Conservation (phyloP, 2,797 vertebrate species). For the Chelonia mydas region DNA sequence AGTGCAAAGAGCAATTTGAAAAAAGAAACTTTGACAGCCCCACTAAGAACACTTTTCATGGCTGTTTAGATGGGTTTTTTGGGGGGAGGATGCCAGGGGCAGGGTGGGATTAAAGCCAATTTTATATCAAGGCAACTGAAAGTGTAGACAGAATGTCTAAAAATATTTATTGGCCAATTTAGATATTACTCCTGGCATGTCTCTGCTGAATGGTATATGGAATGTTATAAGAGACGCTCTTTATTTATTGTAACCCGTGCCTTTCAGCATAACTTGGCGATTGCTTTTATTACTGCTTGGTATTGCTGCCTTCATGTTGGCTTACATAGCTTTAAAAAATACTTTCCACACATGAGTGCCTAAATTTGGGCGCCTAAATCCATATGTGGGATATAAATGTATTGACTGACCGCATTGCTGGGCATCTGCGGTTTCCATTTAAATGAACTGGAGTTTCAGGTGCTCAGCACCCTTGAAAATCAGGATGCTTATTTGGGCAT, state of each 20-base stretch:
- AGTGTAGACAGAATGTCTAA: constrained; percentile 72
- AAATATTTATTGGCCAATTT: constrained; percentile 63
- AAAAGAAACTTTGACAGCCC: constrained; percentile 21
- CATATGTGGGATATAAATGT: neutral
- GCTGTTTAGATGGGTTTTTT: constrained; percentile 54
- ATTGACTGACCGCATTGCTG: neutral
- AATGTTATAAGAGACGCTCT: neutral
- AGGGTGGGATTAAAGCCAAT: neutral
- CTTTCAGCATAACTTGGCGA: neutral
- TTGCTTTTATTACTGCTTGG: neutral
- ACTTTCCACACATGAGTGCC: neutral
- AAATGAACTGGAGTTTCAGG: neutral
- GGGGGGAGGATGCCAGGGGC: too few species aligned
- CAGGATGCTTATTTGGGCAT: neutral
- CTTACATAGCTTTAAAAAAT: neutral
- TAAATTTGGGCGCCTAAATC: neutral
- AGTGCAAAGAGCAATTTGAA: constrained; percentile 35
- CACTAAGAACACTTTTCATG: constrained; percentile 19
- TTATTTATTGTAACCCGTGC: neutral
- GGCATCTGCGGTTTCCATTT: neutral
- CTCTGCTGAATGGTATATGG: constrained; percentile 2
- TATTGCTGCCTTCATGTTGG: neutral
- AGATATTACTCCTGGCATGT: constrained; percentile 45
- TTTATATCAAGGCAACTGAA: constrained; percentile 35
- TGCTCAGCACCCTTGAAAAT: rapidly evolving